Evolutionary conservation across 2,113 vertebrate species (phyloP).

Genomic region (Nycticryphes semicollaris): DNA sequence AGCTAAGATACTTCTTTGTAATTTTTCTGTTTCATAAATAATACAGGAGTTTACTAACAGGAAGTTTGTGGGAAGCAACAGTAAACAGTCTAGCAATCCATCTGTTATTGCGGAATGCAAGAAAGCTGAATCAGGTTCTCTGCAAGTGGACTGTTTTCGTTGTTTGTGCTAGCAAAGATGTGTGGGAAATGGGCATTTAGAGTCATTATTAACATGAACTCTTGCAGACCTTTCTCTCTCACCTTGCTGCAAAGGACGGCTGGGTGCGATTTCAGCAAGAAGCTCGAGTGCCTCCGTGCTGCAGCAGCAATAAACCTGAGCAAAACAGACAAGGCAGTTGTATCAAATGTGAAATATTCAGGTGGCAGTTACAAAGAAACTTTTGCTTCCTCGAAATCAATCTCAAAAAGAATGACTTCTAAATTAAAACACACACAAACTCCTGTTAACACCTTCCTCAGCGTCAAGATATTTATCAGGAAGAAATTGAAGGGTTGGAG

Average conservation of each 20-base stretch:
- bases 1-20: conserved; percentile 73
- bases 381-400: neutral
- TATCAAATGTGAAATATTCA: neutral
- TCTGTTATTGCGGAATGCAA: conserved; percentile 77
- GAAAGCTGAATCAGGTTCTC: conserved; percentile 76
- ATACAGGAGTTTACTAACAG: conserved; percentile 82
- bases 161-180: conserved; percentile 61
- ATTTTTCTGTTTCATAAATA: conserved; percentile 84
- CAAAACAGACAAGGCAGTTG: neutral
- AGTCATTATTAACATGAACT: conserved; percentile 58
- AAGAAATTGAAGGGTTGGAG: neutral
- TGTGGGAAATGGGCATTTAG: conserved; percentile 62
- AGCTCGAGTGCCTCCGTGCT: neutral
- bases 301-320: neutral
- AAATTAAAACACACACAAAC: neutral
- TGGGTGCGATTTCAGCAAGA: neutral
- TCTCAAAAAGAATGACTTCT: neutral
- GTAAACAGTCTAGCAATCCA: conserved; percentile 81
- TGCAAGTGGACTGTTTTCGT: conserved; percentile 52
- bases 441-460: neutral
- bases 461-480: neutral
- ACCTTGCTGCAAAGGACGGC: neutral
- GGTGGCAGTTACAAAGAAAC: neutral
- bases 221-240: neutral
- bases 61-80: conserved; percentile 80